A percentile compares a stretch with the other conserved stretches of the same genome.
phyloP scores from a whole-genome alignment of 1,140 invertebrate species.

The Chelonus insularis region DNA sequence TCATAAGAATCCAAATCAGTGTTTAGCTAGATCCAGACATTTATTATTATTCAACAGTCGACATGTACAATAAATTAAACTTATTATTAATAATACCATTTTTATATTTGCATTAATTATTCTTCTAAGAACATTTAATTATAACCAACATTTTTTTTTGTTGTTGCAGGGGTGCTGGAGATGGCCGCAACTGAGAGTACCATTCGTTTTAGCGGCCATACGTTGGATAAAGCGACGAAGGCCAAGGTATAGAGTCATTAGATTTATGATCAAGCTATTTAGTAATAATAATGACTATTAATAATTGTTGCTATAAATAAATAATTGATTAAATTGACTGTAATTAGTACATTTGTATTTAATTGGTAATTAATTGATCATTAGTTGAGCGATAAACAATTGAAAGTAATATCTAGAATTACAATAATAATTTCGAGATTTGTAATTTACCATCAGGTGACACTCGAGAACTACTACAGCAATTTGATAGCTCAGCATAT shows the following conservation, averaged over 20 bases:
- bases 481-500: conserved; percentile 97
- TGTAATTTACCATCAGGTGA: conserved; percentile 61
- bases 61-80: too few relatives aligned
- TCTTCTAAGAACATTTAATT: not conserved
- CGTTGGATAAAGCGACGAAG: conserved; percentile 98
- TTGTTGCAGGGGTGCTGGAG: conserved; percentile 68
- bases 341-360: too few relatives aligned
- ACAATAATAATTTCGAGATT: not conserved
- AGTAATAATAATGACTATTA: not conserved
- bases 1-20: too few relatives aligned
- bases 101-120: too few relatives aligned
- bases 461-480: conserved; percentile 98
- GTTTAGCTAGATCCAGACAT: too few relatives aligned
- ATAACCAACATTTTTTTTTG: conserved; percentile 28
- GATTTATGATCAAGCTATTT: not conserved
- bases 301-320: too few relatives aligned
- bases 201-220: conserved; percentile 92
- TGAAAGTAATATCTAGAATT: not conserved
- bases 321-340: too few relatives aligned
- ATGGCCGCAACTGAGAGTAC: conserved; percentile 75
- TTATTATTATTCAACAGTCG: too few relatives aligned
- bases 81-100: too few relatives aligned
- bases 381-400: not conserved
- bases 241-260: conserved; percentile 72
- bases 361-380: too few relatives aligned